Evolutionary conservation across 2,888 invertebrate species (phyloP), one percentile per base, ranked within the genome.

Genomic region (Dascillus cervinus): DNA sequence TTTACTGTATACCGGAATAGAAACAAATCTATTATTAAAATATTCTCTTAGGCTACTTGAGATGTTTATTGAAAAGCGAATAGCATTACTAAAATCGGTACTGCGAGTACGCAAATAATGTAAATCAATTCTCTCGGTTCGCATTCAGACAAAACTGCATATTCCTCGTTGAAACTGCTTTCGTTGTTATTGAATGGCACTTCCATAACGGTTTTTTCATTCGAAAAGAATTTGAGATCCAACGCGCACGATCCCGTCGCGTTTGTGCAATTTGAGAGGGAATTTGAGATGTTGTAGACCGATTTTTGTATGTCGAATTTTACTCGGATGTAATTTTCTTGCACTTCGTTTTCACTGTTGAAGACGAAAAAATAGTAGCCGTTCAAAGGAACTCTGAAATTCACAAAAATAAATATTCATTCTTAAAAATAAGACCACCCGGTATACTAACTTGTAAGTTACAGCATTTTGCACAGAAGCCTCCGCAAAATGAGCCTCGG

Each of bases 291-390:
- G 53, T 85, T 75, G 57, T 84, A 85, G 4, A 76, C 66, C 0
- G 77, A 77, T 64, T 82, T 82, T 52, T 80, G 72, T 1, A 85
- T 67, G 29, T 79, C 72, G 55, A 85, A 81, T 26, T 72, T 70
- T 1, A 82, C 78, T 11, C 77, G 66, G 14, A 85, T 71, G 56
- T 75, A 81, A 62, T 83, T 84, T 4, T 71, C 66, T 55, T 82
- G 77, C 1, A 80, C 72, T 50, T 85, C 85, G 54, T 86, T 85
- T 56, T 85, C 84, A 3, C 84, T 84, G 58, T 79, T 82, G 65
- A 85, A 86, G 0, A 86, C 79, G 65, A 85, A 84, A 66, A 85
- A 86, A 52, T 86, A 86, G 59, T 84, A 85, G 4, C 84, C 85
- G 47, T 83, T 80, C 1, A 72, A 68, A 26, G 83, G 80, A 0